These are phyloP conservation scores for Cylindroiulus punctatus DNA, from an alignment of 2,888 invertebrate genomes.

Conservation along the genomic window DNA sequence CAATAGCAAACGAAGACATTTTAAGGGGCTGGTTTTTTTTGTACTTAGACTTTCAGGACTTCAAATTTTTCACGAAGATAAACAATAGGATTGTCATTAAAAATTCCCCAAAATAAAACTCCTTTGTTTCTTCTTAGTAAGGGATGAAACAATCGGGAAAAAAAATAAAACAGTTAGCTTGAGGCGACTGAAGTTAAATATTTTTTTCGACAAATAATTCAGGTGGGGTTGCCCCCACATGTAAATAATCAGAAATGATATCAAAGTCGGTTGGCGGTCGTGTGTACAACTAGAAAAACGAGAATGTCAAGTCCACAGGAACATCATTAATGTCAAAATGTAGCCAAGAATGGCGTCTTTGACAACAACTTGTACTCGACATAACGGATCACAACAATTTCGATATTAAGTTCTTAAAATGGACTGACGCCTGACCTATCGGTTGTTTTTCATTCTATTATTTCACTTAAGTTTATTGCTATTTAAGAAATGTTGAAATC, in stretches of 20 bases:
- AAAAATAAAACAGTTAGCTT: constrained; percentile 23
- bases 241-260: constrained; percentile 6
- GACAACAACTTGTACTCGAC: neutral
- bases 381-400: neutral
- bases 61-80: neutral
- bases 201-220: neutral
- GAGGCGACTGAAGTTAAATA: neutral
- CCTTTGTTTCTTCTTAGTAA: constrained; percentile 16
- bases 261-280: constrained; percentile 27
- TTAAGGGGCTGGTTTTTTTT: neutral
- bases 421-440: no score
- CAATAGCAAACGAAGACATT: neutral
- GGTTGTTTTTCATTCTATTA: no score
- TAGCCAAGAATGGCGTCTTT: neutral
- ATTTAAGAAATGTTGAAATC: no score
- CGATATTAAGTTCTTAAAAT: no score
- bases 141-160: neutral
- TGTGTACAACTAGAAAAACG: constrained; percentile 40
- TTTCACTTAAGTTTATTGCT: no score
- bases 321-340: constrained; percentile 29
- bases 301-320: constrained; percentile 33
- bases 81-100: constrained; percentile 13
- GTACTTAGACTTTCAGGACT: neutral
- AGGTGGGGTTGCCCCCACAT: neutral
- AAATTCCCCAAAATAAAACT: constrained; percentile 5